A percentile compares a stretch with the other conserved stretches of the same genome.
phyloP scores from a whole-genome alignment of 2,888 invertebrate genomes.

The Thumatha senex region DNA sequence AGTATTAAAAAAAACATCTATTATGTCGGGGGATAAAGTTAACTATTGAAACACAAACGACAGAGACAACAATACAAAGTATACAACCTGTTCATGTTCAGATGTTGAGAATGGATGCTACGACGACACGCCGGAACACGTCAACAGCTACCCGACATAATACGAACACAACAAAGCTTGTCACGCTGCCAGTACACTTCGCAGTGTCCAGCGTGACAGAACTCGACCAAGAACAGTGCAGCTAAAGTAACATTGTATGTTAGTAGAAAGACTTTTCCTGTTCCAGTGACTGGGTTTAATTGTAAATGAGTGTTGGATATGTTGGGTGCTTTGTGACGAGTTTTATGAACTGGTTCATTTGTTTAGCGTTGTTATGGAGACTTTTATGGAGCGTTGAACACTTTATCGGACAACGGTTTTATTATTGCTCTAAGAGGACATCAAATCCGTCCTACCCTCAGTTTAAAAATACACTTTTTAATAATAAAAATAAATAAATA shows the following conservation, averaged over 20 bases:
- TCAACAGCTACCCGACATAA: background rate
- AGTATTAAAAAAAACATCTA: too few species aligned
- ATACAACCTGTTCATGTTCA: background rate
- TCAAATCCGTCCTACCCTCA: too few species aligned
- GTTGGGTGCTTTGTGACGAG: background rate
- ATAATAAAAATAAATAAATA: too few species aligned
- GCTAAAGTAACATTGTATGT: background rate
- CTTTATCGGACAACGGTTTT: too few species aligned
- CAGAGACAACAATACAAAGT: background rate
- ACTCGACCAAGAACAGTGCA: background rate
- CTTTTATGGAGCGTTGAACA: background rate
- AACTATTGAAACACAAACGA: background rate
- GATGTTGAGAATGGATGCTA: background rate
- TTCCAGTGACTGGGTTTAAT: background rate
- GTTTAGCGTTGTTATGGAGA: background rate
- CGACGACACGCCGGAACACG: background rate
- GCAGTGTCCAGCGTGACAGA: background rate
- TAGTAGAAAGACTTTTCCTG: background rate
- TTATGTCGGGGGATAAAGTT: too few species aligned
- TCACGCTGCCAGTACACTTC: background rate
- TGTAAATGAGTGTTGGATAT: background rate
- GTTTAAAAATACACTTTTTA: too few species aligned
- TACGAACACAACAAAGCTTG: background rate
- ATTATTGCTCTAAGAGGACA: too few species aligned
- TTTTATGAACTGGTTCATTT: background rate